Evolutionary conservation across 1,140 invertebrate species (phyloP).

Genomic region (Neodiprion pinetum): DNA sequence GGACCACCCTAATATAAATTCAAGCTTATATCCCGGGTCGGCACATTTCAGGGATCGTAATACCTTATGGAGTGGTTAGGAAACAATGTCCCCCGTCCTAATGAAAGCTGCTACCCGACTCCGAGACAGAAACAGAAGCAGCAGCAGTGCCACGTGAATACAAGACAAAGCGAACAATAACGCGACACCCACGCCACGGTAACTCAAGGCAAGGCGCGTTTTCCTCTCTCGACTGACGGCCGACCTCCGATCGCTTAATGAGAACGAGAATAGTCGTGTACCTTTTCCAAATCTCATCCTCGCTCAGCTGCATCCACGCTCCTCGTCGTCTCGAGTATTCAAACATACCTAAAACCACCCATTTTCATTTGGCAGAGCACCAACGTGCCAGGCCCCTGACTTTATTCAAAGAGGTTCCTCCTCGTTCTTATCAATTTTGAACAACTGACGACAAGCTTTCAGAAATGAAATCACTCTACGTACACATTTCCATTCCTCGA

Average conservation of each 20-base stretch:
- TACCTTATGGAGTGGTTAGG: too few species aligned
- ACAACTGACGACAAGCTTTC: too few species aligned
- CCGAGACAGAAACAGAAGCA: conserved; percentile 1
- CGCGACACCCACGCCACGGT: background rate
- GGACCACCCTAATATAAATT: too few species aligned
- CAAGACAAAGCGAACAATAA: conserved; percentile 54
- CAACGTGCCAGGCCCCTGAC: conserved; percentile 27
- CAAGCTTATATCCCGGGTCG: too few species aligned
- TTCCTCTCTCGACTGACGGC: conserved; percentile 45
- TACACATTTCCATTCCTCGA: too few species aligned
- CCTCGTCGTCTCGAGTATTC: background rate
- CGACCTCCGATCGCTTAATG: conserved; percentile 56
- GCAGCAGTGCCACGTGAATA: conserved; percentile 46
- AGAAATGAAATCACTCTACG: too few species aligned
- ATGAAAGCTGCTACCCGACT: too few species aligned
- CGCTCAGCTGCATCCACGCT: background rate
- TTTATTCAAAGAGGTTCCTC: conserved; percentile 36
- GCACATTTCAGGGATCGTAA: too few species aligned
- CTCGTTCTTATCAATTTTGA: background rate
- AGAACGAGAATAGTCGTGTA: conserved; percentile 32
- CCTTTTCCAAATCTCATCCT: background rate
- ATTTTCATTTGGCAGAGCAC: conserved; percentile 39
- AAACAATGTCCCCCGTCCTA: too few species aligned
- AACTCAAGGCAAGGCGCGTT: background rate
- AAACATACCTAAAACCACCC: conserved; percentile 33